These are phyloP conservation scores for Colinus virginianus DNA, from an alignment of 2,113 vertebrate genomes.

Conservation along the genomic window DNA sequence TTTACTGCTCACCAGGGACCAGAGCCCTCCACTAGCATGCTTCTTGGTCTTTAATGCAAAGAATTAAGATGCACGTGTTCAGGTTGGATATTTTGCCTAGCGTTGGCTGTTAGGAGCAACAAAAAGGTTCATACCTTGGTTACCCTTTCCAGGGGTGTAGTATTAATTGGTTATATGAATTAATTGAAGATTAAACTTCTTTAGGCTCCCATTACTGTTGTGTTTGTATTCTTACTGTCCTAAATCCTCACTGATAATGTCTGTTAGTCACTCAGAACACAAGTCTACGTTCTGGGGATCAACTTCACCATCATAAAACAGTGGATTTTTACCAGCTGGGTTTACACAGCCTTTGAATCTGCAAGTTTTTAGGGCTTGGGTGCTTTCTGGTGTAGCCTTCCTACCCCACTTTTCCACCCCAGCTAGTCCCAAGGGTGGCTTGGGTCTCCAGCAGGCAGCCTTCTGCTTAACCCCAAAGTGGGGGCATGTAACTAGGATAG, in stretches of 20 bases:
- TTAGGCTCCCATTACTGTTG: slow-evolving; percentile 42
- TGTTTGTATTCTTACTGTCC: slow-evolving; percentile 50
- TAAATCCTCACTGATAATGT: slow-evolving; percentile 47
- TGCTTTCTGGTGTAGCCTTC: background rate
- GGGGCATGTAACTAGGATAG: background rate
- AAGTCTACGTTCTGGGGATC: background rate
- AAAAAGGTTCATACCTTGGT: slow-evolving; percentile 31
- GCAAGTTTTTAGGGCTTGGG: background rate
- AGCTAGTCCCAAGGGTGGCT: accelerated
- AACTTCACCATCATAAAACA: background rate
- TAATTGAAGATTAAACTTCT: slow-evolving; percentile 66
- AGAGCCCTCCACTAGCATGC: background rate
- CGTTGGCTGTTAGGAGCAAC: background rate
- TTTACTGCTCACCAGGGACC: background rate
- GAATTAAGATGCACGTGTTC: background rate
- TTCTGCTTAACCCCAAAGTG: background rate
- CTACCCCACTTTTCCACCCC: background rate
- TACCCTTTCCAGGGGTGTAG: background rate
- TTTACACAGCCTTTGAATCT: background rate
- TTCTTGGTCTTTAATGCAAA: background rate
- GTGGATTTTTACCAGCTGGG: background rate
- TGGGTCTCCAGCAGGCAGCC: background rate
- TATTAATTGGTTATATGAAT: slow-evolving; percentile 68
- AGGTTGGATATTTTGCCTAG: background rate
- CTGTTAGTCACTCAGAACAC: slow-evolving; percentile 23